Base-by-base conservation (phyloP, 1,140 invertebrate species). In the Drosophila kanapiae region DNA sequence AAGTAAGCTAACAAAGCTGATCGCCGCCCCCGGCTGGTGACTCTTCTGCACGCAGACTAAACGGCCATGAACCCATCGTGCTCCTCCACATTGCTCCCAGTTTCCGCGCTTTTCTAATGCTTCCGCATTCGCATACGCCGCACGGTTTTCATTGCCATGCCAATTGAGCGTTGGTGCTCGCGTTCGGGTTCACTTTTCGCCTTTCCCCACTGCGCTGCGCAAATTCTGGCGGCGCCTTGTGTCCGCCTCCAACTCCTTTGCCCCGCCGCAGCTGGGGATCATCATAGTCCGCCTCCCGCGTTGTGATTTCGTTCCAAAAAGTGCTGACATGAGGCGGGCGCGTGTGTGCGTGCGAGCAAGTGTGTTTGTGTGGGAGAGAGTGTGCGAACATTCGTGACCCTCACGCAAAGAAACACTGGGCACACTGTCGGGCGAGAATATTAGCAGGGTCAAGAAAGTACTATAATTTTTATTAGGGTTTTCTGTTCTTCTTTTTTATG, bases 41-140 rank as follows among this genome's bases (percentile, higher is more conserved):
- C 33, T 51, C 33, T 38, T 63, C 47, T 63, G 27, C 64, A 47
- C 47, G 18, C 29, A 18, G 18, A 27, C 72, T 27, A 54, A 64
- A 14, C 48, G 33, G 13, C 53, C 53, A 38, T 56, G 53, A 56
- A 56, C 18, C 35, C 35, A 6, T 16, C 23, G 16, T 54, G 51
- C 18, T 23, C 51, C 35, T 37, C 18, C 53, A 38, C 35, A 27
- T 38, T 38, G 53, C 35, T 37, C 35, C 35, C 35, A 38, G 53
- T 49, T 67, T 68, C 61, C 61, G 43, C 35, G 42, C 62, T 69
- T 56, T 70, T 71, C 51, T 35, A 71, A 71, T 71, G 68, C 63
- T 70, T 71, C 68, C 68, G 68, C 68, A 58, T 71, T 71, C 35
- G 47, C 69, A 3, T 18, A 35, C n/a, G 29, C 23, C 59, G 45